phyloP scores from a whole-genome alignment of 2,113 vertebrate species.

The Rallus limicola region DNA sequence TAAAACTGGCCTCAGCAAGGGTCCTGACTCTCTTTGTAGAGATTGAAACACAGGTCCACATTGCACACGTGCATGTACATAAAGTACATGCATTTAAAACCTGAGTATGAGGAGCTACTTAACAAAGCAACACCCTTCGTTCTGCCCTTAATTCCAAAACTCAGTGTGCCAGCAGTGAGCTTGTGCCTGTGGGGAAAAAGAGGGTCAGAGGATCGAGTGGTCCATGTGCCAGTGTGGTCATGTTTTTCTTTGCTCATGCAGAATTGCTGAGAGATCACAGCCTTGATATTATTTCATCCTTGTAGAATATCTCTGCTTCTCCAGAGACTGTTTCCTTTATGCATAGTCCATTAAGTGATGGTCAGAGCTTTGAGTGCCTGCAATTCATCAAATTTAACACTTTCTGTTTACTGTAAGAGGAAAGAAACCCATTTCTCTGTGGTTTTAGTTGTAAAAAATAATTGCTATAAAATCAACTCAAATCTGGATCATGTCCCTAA shows the following conservation, averaged over 20 bases:
- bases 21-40: neutral
- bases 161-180: neutral
- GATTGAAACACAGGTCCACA: neutral
- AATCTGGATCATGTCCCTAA: neutral
- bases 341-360: neutral
- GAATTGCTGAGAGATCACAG: neutral
- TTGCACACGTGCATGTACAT: fast-evolving
- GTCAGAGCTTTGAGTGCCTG: neutral
- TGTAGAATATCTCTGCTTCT: neutral
- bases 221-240: neutral
- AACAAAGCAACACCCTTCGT: neutral
- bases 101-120: neutral
- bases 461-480: neutral
- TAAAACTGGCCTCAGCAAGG: neutral
- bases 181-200: neutral
- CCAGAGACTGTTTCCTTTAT: neutral
- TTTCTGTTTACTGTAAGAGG: neutral
- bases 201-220: neutral
- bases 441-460: neutral
- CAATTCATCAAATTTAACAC: neutral
- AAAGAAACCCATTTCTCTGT: neutral
- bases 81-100: neutral
- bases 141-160: neutral
- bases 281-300: neutral
- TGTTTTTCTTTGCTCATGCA: neutral